phyloP scores from a whole-genome alignment of 2,797 vertebrate species.

The Gymnothorax javanicus region DNA sequence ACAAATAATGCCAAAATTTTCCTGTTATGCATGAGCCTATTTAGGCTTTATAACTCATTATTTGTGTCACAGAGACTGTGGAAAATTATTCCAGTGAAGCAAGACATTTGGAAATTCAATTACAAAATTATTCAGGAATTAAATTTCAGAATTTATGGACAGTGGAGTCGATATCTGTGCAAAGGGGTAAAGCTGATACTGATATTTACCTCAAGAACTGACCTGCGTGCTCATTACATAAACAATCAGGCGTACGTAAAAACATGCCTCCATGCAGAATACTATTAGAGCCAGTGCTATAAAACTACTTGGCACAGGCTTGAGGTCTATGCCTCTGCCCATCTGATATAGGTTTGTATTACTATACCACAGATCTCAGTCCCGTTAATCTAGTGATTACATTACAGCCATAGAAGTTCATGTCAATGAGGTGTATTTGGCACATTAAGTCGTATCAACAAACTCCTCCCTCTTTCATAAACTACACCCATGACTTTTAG shows the following conservation, averaged over 20 bases:
- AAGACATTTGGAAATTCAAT: no score
- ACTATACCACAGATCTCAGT: neutral
- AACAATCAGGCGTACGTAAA: neutral
- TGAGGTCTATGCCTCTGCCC: neutral
- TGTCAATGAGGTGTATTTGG: neutral
- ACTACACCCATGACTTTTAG: neutral
- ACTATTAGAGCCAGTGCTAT: slow-evolving; percentile 1
- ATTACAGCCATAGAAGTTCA: neutral
- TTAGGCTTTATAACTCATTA: no score
- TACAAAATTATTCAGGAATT: no score
- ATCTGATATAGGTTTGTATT: neutral
- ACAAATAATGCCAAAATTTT: no score
- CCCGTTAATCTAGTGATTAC: neutral
- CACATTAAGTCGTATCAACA: neutral
- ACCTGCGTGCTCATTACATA: neutral
- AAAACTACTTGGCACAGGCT: neutral
- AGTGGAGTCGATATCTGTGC: neutral
- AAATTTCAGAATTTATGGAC: no score
- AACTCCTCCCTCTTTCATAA: neutral
- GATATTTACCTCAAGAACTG: neutral
- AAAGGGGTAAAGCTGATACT: neutral
- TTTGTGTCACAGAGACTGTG: no score
- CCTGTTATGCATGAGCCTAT: no score
- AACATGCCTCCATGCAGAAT: neutral
- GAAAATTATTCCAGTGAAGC: no score